Base-by-base conservation (phyloP, 2,113 vertebrate genomes). In the Saccopteryx leptura region DNA sequence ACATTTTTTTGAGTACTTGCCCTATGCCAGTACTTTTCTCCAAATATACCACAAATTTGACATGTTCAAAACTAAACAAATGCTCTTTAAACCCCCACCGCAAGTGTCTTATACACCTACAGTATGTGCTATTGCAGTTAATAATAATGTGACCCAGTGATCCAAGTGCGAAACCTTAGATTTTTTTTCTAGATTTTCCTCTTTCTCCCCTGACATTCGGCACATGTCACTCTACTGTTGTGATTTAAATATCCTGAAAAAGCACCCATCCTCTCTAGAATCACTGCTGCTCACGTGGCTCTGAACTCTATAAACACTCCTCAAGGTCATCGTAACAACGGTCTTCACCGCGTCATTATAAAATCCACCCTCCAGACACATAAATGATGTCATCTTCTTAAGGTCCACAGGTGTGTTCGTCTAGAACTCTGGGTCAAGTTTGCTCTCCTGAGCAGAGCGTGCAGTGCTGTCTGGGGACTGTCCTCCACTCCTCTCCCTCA, bases 401-500 rank as follows among this genome's bases (percentile, higher is more conserved):
- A 66, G 19, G 28, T 12, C 31, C 9, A 2, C 28, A 18, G 8
- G 19, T 61, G 5, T 33, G 46, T 69, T n/a, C 39, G 75, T 72
- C 0, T 4, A 14, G 7, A 24, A 58, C 24, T 52, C 72, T 19
- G n/a, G 87, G n/a, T 2, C 1, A 26, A n/a, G 33, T 3, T 13
- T 2, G 1, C 3, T 2, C 11, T 9, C 31, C 39, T 1, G 31
- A 61, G 5, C 31, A 23, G 3, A n/a, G 7, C 6, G 4, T 12
- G 3, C 4, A 2, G 2, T 21, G 17, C 28, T 58, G 4, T 18
- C 46, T 21, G 56, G 48, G 48, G 48, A 48, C 18, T 4, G 12
- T 4, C 8, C 31, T 75, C 23, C 9, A 9, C 14, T 18, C 11
- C 2, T 31, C 10, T 23, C 28, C 61, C 54, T 15, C 33, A 1